phyloP scores from a whole-genome alignment of 1,140 invertebrate genomes.

The Tribolium madens region DNA sequence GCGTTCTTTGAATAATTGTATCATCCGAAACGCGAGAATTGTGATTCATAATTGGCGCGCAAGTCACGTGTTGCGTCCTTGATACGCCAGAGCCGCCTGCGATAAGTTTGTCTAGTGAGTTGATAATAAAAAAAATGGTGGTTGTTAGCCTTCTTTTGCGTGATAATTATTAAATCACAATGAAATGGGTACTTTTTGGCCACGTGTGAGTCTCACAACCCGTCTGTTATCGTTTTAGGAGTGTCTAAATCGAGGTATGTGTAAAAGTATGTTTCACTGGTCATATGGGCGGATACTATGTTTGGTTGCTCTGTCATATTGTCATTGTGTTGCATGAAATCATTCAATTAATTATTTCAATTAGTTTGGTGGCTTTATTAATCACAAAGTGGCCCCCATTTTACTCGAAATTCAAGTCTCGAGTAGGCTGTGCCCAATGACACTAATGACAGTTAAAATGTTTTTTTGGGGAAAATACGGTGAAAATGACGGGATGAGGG shows the following conservation, averaged over 20 bases:
- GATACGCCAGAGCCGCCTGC: slow-evolving; percentile 49
- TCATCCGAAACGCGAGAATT: background rate
- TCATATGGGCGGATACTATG: slow-evolving; percentile 47
- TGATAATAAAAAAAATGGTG: slow-evolving; percentile 59
- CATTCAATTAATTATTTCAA: slow-evolving; percentile 55
- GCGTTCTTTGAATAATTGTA: background rate
- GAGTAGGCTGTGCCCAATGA: background rate
- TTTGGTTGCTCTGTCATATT: slow-evolving; percentile 28
- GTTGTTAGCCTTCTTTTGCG: slow-evolving; percentile 48
- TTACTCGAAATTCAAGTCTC: slow-evolving; percentile 61
- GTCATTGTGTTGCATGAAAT: slow-evolving; percentile 44
- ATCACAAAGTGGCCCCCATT: slow-evolving; percentile 73
- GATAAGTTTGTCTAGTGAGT: slow-evolving; percentile 44
- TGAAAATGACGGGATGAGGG: too few relatives aligned
- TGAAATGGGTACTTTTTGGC: slow-evolving; percentile 45
- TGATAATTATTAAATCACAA: slow-evolving; percentile 44
- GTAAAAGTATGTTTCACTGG: slow-evolving; percentile 32
- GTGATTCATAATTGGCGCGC: slow-evolving; percentile 58
- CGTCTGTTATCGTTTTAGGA: slow-evolving; percentile 31
- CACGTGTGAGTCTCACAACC: slow-evolving; percentile 41
- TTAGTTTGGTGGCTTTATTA: slow-evolving; percentile 50
- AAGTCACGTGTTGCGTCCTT: slow-evolving; percentile 56
- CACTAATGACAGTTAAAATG: too few relatives aligned
- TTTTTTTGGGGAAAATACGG: too few relatives aligned
- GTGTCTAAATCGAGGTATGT: slow-evolving; percentile 42